Evolutionary conservation across 64 coral and sea anemone genomes (phyloP), one percentile per base, ranked within the genome.

Genomic region (Catalaphyllia jardinei): DNA sequence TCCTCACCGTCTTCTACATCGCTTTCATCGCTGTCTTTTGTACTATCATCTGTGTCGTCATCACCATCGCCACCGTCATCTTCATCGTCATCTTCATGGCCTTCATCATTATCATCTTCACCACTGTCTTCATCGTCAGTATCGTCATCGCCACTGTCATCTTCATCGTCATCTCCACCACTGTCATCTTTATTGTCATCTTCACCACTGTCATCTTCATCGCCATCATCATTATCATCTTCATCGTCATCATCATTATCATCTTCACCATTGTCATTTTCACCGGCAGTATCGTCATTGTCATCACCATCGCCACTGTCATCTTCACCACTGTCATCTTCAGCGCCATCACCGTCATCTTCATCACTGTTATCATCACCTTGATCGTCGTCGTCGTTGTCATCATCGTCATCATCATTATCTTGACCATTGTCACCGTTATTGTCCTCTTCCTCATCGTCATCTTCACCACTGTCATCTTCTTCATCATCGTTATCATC

Each of bases 201-300:
- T 16, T 28, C 30, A 20, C 22, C 62, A 3, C 31, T 61, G n/a
- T 12, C 59, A 29, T 52, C 82, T 19, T 86, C 82, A 86, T 15
- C 62, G 2, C 39, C 17, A 18, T 72, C 61, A 38, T 39, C 82
- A 0, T 22, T 51, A 71, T 19, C 29, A 13, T 65, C 61, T 17
- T 84, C 78, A 13, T 4, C 52, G 59, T 19, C 33, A 4, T 62
- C 78, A 84, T 84, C 80, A 84, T 28, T 59, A 64, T 31, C 27
- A 22, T 65, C 29, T n/a, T n/a, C n/a, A n/a, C n/a, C n/a, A n/a
- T n/a, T 64, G 35, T 86, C 65, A 31, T 18, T 31, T 20, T 19
- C 29, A 4, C 14, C 61, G 67, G 7, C 13, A 85, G 14, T 16
- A 19, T 20, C 28, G 0, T 17, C 15, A 18, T 85, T 30, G 10